Base-by-base conservation (phyloP, 2,113 vertebrate genomes). In the Nothocercus julius region DNA sequence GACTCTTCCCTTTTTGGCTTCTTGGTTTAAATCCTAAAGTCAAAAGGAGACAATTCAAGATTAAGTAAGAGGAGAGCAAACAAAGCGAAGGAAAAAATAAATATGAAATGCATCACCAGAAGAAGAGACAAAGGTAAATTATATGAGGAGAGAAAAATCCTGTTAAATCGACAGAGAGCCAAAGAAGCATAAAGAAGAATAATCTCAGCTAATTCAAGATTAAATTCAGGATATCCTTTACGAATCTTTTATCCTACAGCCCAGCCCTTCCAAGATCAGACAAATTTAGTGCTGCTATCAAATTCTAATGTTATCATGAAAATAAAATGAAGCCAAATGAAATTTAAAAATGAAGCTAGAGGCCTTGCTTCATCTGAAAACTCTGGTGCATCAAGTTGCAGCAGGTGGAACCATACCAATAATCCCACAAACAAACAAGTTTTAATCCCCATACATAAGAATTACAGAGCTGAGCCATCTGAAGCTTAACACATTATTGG, bases 331-430 rank as follows among this genome's bases (percentile, higher is more conserved):
- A 36, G 13, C 30, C 64, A 84, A 59, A 51, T 1, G 4, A 68
- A 12, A 2, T 18, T 9, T 18, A 80, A 38, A 85, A 88, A 75
- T 22, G 2, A 30, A 36, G 13, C 30, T 69, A 84, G 53, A 56
- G 22, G 32, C 13, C 6, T 84, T 72, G 64, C 32, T 61, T 42
- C 83, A 54, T 47, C 86, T 66, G 47, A 63, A 69, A 78, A 7
- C 19, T 64, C 9, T 78, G 24, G 28, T 20, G 22, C 4, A 21
- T 64, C 38, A 74, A 30, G 28, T 16, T 56, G 27, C 54, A 82
- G 70, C 0, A 0, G 8, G 20, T 67, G 59, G 53, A 85, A 54
- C 21, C 13, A 34, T 4, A 70, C 5, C 40, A 70, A 13, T n/a
- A n/a, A 32, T 70, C 77, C 42, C 84, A 91, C 32, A 58, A 64